Conservation (phyloP, 2,797 vertebrate species). For the Geotrypetes seraphini region DNA sequence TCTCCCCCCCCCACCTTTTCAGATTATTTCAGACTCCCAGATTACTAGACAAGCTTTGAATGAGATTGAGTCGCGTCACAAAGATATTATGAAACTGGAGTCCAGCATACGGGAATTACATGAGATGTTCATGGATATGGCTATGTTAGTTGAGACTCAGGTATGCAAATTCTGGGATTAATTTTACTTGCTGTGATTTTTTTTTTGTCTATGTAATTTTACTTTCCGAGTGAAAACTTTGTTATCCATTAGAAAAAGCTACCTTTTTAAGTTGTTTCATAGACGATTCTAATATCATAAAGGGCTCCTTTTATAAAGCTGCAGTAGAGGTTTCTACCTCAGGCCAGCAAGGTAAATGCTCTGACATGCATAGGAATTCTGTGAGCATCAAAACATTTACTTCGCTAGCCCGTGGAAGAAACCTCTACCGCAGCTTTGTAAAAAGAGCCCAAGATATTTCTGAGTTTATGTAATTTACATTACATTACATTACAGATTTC, state of each 20-base stretch:
- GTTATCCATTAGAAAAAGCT: neutral
- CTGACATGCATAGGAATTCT: no score
- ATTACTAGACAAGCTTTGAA: conserved; percentile 84
- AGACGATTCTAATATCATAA: neutral
- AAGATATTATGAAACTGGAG: conserved; percentile 88
- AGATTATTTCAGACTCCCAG: conserved; percentile 92
- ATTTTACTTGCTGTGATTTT: neutral
- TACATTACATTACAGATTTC: no score
- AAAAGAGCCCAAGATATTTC: no score
- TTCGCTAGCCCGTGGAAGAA: no score
- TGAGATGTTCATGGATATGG: conserved; percentile 90
- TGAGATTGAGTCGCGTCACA: conserved; percentile 88
- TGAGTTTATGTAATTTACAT: no score
- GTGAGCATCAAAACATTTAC: no score
- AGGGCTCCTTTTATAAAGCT: no score
- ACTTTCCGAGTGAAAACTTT: accelerated
- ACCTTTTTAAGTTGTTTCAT: neutral
- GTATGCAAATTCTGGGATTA: conserved; percentile 28
- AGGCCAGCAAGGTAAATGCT: no score
- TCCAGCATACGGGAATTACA: conserved; percentile 85
- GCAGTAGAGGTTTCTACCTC: no score
- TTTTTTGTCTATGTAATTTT: accelerated
- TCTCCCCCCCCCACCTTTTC: neutral
- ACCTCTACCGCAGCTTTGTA: no score
- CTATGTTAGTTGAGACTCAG: conserved; percentile 89